phyloP scores from a whole-genome alignment of 2,113 vertebrate species.

The Etheostoma spectabile region DNA sequence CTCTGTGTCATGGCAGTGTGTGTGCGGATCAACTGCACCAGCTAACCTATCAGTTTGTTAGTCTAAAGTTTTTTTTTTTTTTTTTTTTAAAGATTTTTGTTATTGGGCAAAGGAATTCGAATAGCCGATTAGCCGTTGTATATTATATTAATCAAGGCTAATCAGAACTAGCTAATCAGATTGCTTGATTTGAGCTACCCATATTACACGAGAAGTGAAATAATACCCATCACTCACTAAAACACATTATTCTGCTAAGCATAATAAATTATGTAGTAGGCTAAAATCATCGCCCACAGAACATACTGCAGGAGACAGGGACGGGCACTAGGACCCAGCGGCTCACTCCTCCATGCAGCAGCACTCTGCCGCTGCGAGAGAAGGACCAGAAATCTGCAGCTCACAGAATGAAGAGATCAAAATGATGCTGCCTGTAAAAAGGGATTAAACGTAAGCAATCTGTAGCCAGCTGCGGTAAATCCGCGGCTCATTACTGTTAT shows the following conservation, averaged over 20 bases:
- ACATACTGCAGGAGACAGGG: rapidly evolving
- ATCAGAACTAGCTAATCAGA: too few species aligned
- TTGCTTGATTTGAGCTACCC: too few species aligned
- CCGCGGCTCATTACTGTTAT: slow-evolving; percentile 59
- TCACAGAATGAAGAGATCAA: slow-evolving; percentile 83
- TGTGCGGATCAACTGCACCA: too few species aligned
- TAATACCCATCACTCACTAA: neutral
- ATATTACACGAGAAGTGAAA: neutral
- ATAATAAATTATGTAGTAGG: neutral
- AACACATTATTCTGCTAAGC: neutral
- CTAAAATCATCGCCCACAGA: neutral
- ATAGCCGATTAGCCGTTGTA: too few species aligned
- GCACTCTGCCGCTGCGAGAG: slow-evolving; percentile 68
- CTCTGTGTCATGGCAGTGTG: too few species aligned
- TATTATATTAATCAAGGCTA: too few species aligned
- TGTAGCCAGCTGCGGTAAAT: slow-evolving; percentile 74
- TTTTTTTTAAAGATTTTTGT: too few species aligned
- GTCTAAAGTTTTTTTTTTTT: too few species aligned
- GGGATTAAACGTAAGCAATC: slow-evolving; percentile 84
- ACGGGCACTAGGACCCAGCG: slow-evolving; percentile 78
- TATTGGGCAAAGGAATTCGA: too few species aligned
- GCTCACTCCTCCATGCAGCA: slow-evolving; percentile 73
- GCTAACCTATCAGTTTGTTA: too few species aligned
- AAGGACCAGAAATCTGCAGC: slow-evolving; percentile 84
- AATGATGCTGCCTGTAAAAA: slow-evolving; percentile 83